Evolutionary conservation across 1,140 invertebrate genomes (phyloP).

Genomic region (Nomia melanderi): DNA sequence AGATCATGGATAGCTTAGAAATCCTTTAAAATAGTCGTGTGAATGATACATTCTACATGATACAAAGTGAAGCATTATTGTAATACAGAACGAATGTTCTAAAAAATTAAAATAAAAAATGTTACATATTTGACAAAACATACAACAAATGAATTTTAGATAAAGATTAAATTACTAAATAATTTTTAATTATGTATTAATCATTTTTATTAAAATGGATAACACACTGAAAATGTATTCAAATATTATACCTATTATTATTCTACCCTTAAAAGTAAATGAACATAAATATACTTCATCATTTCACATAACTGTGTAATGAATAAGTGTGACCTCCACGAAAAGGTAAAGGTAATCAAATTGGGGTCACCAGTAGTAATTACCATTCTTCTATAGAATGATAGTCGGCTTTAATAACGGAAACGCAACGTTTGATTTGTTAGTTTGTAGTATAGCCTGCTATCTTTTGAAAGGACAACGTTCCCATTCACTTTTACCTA

Average conservation of each 20-base stretch:
- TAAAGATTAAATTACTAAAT: too few relatives aligned
- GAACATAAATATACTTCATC: neutral
- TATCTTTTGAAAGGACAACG: constrained; percentile 30
- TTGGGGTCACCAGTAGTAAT: constrained; percentile 12
- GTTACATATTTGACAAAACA: neutral
- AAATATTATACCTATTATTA: too few relatives aligned
- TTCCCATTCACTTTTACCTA: constrained; percentile 51
- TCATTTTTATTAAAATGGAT: too few relatives aligned
- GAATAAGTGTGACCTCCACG: neutral
- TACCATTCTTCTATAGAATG: constrained; percentile 1
- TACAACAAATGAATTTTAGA: neutral
- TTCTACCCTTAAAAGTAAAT: too few relatives aligned
- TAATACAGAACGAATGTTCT: neutral
- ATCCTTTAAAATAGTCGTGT: neutral
- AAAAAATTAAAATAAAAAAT: neutral
- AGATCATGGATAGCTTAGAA: neutral
- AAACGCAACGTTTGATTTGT: neutral
- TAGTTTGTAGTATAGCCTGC: constrained; percentile 15
- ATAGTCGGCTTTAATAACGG: constrained; percentile 11
- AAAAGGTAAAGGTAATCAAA: constrained; percentile 11
- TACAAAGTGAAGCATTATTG: neutral
- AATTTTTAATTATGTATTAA: too few relatives aligned
- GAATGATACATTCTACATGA: neutral
- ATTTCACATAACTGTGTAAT: neutral
- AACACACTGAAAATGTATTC: too few relatives aligned